These are phyloP conservation scores for Loripinus fragilis DNA, from an alignment of 2,888 invertebrate species.

Conservation along the genomic window DNA sequence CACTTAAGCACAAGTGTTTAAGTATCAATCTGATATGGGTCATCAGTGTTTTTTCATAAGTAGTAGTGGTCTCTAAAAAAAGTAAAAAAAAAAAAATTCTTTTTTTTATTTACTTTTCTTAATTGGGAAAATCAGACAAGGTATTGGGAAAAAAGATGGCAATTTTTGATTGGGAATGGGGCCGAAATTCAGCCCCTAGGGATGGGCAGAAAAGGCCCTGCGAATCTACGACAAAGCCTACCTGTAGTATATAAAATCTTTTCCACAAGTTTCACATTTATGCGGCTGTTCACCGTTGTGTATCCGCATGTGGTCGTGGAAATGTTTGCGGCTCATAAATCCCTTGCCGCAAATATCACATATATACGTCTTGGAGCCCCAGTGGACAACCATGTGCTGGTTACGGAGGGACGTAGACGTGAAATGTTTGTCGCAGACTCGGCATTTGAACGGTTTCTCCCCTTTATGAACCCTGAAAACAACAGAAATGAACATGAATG, in stretches of 20 bases:
- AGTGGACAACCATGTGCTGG: constrained; percentile 60
- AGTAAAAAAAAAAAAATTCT: too few species aligned
- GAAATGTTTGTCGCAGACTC: constrained; percentile 51
- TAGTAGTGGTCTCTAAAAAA: too few species aligned
- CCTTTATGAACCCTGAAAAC: constrained; percentile 52
- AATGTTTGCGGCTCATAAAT: constrained; percentile 59
- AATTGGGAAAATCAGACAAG: too few species aligned
- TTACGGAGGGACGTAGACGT: constrained; percentile 51
- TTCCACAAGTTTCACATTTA: constrained; percentile 56
- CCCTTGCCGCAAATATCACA: constrained; percentile 63
- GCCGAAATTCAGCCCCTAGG: too few species aligned
- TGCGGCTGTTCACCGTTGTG: constrained; percentile 58
- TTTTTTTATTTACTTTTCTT: too few species aligned
- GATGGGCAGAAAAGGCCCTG: too few species aligned
- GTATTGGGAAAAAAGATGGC: too few species aligned
- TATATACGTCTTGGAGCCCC: constrained; percentile 55
- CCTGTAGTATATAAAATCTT: constrained; percentile 62
- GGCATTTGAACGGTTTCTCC: constrained; percentile 57
- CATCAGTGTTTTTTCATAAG: too few species aligned
- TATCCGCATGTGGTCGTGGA: constrained; percentile 59
- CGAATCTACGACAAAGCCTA: constrained; percentile 22
- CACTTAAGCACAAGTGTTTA: too few species aligned
- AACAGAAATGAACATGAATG: too few species aligned
- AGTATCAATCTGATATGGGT: too few species aligned
- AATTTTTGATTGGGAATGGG: too few species aligned